Evolutionary conservation across 2,113 vertebrate species (phyloP), one percentile per base, ranked within the genome.

Genomic region (Cochlearius cochlearius): DNA sequence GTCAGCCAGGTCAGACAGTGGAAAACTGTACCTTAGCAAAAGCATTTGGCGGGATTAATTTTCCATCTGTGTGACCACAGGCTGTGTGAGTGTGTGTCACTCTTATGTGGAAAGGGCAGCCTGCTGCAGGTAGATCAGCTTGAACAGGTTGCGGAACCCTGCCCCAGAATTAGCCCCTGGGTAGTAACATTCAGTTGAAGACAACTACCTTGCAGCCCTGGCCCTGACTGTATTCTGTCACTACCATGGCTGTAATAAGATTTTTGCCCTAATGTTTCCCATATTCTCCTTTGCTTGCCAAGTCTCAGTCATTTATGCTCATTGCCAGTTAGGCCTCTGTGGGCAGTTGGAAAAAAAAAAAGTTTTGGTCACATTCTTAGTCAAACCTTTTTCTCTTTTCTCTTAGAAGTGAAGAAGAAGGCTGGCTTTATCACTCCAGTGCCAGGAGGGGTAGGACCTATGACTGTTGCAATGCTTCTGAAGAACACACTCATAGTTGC

Each of bases 381-480:
- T 78, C 47, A 85, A 55, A 6, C 18, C 64, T 62, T 41, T 97
- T 53, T 74, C 78, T 97, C 89, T 97, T 95, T 90, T 96, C 86
- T 97, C 93, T 43, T 92, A 99, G 99, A 98, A 91, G 99, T 99
- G 66, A 99, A 98, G 98, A 98, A 98, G 98, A 99, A 99, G 92
- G 99, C 98, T n/a, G 96, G 98, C 75, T 98, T 99, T 94, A 99
- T 99, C 98, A 99, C 99, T 62, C 99, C 99, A 1, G 99, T 99
- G 47, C 99, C 99, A 0, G 99, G 99, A 96, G 99, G 99, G 3
- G 99, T 99, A 55, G 99, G 99, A 85, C 99, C 99, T 12, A 98
- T 99, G 98, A 99, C 99, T 2, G 99, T 99, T 53, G 98, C 98
- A 20, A 99, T 99, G 99, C 98, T 99, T 79, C 98, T 99, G 98